These are phyloP conservation scores for Macropis europaea DNA, from an alignment of 2,888 invertebrate genomes.

Conservation along the genomic window DNA sequence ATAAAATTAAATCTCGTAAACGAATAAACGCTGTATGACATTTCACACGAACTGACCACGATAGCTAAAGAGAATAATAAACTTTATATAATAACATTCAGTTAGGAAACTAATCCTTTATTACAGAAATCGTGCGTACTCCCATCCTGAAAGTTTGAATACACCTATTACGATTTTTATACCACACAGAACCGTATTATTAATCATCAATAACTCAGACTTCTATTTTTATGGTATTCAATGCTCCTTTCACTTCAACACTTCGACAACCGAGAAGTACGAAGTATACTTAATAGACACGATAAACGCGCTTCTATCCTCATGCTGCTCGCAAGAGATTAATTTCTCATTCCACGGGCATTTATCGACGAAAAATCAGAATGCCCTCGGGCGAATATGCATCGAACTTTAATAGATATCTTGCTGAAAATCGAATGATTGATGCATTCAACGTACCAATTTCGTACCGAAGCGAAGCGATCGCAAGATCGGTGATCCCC, in stretches of 20 bases:
- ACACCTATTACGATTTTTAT: not conserved
- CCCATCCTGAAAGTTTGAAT: not conserved
- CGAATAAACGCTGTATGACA: no score
- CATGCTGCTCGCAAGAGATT: not conserved
- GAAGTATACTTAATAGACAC: not conserved
- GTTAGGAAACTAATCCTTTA: not conserved
- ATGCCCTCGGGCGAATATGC: no score
- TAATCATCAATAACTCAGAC: constrained; percentile 21
- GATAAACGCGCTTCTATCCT: not conserved
- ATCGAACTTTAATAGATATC: no score
- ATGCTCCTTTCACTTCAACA: constrained; percentile 24
- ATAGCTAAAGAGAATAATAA: no score
- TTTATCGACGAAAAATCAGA: no score
- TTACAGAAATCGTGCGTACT: no score
- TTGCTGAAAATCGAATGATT: no score
- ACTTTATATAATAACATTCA: no score
- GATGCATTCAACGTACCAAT: no score
- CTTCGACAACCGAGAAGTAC: constrained; percentile 5
- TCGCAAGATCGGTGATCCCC: not conserved
- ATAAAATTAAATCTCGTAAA: no score
- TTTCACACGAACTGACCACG: no score
- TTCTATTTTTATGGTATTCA: constrained; percentile 30
- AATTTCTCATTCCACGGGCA: not conserved
- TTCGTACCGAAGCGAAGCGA: not conserved
- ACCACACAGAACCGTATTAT: not conserved